Percentiles rank a stretch among this genome's conserved stretches.
phyloP scores from a whole-genome alignment of 1,140 invertebrate genomes.

The Hetaerina americana region DNA sequence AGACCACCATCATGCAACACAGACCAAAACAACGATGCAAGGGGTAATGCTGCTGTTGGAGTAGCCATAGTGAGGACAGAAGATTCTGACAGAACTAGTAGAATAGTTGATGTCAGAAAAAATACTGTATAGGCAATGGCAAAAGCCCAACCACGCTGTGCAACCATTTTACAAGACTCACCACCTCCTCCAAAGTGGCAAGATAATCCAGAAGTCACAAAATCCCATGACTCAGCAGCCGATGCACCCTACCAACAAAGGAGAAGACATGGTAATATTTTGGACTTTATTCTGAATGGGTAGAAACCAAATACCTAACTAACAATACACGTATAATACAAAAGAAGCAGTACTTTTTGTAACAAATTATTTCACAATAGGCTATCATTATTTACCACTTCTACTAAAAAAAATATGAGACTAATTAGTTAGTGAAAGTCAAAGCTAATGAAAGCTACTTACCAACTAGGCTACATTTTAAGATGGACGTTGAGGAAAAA shows the following conservation, averaged over 20 bases:
- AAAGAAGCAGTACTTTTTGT: no score
- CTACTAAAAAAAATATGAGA: no score
- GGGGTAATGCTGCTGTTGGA: constrained; percentile 35
- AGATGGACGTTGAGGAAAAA: no score
- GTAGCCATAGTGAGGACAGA: constrained; percentile 41
- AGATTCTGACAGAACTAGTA: constrained; percentile 40
- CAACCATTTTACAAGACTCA: constrained; percentile 27
- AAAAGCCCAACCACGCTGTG: constrained; percentile 36
- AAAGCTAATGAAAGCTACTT: no score
- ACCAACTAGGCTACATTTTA: no score
- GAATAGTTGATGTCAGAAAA: constrained; percentile 31
- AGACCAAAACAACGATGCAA: constrained; percentile 46
- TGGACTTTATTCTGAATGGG: no score
- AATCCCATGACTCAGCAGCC: constrained; percentile 21
- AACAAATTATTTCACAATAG: no score
- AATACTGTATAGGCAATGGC: constrained; percentile 33
- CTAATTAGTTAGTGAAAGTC: no score
- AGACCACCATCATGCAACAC: constrained; percentile 31
- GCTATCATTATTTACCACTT: no score
- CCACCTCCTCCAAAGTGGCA: constrained; percentile 22
- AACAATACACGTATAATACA: no score
- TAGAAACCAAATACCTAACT: no score
- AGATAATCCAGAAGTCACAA: constrained; percentile 19
- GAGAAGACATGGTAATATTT: constrained; percentile 12
- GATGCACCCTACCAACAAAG: constrained; percentile 21